phyloP scores from a whole-genome alignment of 2,113 vertebrate genomes.

The Redunca redunca region DNA sequence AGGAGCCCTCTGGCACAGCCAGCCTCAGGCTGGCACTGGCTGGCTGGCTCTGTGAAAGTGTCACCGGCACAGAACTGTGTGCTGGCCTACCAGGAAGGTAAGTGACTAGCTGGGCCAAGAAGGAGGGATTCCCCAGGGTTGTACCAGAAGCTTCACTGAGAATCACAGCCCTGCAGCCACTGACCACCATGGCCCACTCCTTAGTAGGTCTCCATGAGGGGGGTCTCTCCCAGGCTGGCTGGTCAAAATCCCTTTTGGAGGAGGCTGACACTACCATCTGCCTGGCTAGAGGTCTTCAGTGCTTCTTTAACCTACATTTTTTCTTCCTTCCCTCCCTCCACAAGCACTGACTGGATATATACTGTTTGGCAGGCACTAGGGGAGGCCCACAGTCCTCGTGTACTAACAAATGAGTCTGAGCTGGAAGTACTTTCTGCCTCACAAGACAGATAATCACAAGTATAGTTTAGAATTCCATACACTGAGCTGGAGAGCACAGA shows the following conservation, averaged over 20 bases:
- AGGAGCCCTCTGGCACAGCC: neutral
- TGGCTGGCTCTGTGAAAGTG: neutral
- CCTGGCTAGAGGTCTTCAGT: neutral
- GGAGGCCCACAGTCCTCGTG: neutral
- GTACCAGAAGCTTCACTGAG: neutral
- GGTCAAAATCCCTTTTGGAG: neutral
- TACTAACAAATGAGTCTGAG: neutral
- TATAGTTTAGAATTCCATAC: neutral
- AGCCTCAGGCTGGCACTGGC: neutral
- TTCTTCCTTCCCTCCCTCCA: neutral
- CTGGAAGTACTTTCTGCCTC: neutral
- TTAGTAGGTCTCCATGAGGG: neutral
- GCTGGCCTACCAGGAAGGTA: conserved; percentile 40
- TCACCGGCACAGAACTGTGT: neutral
- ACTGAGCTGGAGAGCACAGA: neutral
- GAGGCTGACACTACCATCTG: neutral
- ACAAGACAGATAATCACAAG: neutral
- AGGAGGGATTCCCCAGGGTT: neutral
- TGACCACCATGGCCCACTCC: neutral
- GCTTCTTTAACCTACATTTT: neutral
- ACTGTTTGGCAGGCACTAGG: neutral
- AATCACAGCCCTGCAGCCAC: neutral
- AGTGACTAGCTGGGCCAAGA: conserved; percentile 2
- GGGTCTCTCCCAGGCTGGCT: neutral
- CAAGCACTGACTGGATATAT: neutral